Evolutionary conservation across 1,140 invertebrate species (phyloP), one percentile per base, ranked within the genome.

Genomic region (Cydia pomonella): DNA sequence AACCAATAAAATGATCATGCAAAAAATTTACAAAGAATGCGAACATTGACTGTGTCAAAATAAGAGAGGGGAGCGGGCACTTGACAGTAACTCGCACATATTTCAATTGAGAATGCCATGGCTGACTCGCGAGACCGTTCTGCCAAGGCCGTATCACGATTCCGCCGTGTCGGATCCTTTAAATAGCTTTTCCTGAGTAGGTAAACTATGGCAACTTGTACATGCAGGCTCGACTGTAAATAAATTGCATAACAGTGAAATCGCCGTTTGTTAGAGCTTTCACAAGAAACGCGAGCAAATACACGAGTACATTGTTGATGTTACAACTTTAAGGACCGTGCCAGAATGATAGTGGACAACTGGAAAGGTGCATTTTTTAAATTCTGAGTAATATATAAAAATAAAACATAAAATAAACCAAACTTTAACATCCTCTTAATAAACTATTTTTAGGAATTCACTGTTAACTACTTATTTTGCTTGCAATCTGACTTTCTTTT

Each of bases 101-200:
- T 69, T 69, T 69, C 53, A 38, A 69, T 69, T 33, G 64, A 69
- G 64, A 69, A 69, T 69, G 64, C 64, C 64, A 69, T 69, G 59
- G 79, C 74, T 77, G 76, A 63, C 73, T 72, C 72, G 29, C 18
- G 69, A 73, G 47, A 69, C 63, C 53, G 41, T 18, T 69, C 73
- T 53, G 72, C 66, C 79, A 87, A 85, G 84, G 84, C 77, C 79
- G 72, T 23, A 9, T 29, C 78, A 84, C 82, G 85, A 85, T 87
- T 87, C 86, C 87, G 82, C 85, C 87, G 86, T 87, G 84, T 79
- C 78, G 71, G 64, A 74, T 72, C 74, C 74, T 74, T 62, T 33
- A 72, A 64, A 69, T 77, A 75, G 71, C 71, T 77, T 75, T 27
- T 76, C 63, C 64, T 41, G 47, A 74, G 25, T 64, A 44, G 12